phyloP scores from a whole-genome alignment of 2,797 vertebrate genomes.

The Leptatherina wallacei region DNA sequence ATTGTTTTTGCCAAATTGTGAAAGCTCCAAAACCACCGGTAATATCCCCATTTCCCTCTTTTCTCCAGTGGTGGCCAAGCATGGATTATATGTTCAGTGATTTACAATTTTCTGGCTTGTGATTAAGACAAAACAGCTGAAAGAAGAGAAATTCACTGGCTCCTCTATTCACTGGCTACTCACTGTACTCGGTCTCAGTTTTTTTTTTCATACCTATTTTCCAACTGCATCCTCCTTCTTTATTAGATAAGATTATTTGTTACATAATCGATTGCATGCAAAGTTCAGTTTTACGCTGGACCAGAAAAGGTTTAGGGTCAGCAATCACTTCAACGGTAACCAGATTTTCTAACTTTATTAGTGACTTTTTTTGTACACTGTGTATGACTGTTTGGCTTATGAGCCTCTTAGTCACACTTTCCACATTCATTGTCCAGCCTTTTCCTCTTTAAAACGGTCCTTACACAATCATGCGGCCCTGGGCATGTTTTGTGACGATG shows the following conservation, averaged over 20 bases:
- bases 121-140: constrained; percentile 56
- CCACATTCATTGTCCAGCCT: constrained; percentile 20
- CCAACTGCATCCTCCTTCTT: constrained; percentile 14
- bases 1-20: constrained; percentile 31
- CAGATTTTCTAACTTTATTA: constrained; percentile 21
- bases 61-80: constrained; percentile 47
- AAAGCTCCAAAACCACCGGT: constrained; percentile 56
- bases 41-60: constrained; percentile 65
- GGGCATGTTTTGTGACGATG: constrained; percentile 41
- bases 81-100: constrained; percentile 58
- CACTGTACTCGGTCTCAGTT: background rate
- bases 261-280: background rate
- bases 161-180: constrained; percentile 36
- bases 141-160: constrained; percentile 38
- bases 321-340: constrained; percentile 4
- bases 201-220: constrained; percentile 33
- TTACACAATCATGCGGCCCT: constrained; percentile 13
- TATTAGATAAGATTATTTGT: background rate
- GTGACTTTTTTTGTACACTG: constrained; percentile 36
- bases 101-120: constrained; percentile 57
- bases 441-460: constrained; percentile 11
- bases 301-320: background rate
- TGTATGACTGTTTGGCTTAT: constrained; percentile 9
- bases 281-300: background rate
- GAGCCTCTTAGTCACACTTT: constrained; percentile 44